phyloP scores from a whole-genome alignment of 2,113 vertebrate genomes.

The Crotalus viridis region DNA sequence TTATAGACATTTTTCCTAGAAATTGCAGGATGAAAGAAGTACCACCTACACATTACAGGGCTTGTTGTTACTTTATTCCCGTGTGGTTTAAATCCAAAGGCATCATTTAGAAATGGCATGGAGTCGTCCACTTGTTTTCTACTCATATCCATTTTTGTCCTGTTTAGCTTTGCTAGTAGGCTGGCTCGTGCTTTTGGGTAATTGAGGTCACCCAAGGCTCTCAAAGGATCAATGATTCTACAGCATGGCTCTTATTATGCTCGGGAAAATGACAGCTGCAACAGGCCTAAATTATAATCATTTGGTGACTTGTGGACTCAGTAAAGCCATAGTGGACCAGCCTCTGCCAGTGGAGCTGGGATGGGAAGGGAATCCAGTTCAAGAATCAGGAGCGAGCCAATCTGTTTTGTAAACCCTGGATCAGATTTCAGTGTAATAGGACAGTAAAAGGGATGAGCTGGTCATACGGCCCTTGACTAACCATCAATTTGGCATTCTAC shows the following conservation, averaged over 20 bases:
- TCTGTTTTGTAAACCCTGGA: conserved; percentile 53
- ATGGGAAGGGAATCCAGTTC: conserved; percentile 46
- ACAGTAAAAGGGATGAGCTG: conserved; percentile 48
- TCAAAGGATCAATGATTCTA: conserved; percentile 48
- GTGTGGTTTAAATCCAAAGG: conserved; percentile 21
- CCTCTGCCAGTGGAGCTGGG: conserved; percentile 43
- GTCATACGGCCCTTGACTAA: conserved; percentile 34
- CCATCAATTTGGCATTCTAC: conserved; percentile 53
- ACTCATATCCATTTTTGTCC: background rate
- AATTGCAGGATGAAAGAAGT: conserved; percentile 22
- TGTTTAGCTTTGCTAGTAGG: conserved; percentile 37
- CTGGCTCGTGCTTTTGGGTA: conserved; percentile 31
- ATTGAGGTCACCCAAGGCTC: conserved; percentile 44
- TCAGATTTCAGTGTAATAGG: conserved; percentile 62
- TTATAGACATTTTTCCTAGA: conserved; percentile 14
- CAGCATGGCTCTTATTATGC: conserved; percentile 46
- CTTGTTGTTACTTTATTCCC: conserved; percentile 17
- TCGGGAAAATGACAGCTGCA: conserved; percentile 39
- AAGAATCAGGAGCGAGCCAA: conserved; percentile 40
- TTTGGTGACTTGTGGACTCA: conserved; percentile 49
- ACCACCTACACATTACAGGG: background rate
- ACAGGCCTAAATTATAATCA: conserved; percentile 43
- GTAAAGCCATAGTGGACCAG: conserved; percentile 6
- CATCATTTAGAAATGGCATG: conserved; percentile 28
- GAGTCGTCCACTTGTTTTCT: background rate